phyloP scores from a whole-genome alignment of 2,113 vertebrate genomes.

The Corvus moneduloides region DNA sequence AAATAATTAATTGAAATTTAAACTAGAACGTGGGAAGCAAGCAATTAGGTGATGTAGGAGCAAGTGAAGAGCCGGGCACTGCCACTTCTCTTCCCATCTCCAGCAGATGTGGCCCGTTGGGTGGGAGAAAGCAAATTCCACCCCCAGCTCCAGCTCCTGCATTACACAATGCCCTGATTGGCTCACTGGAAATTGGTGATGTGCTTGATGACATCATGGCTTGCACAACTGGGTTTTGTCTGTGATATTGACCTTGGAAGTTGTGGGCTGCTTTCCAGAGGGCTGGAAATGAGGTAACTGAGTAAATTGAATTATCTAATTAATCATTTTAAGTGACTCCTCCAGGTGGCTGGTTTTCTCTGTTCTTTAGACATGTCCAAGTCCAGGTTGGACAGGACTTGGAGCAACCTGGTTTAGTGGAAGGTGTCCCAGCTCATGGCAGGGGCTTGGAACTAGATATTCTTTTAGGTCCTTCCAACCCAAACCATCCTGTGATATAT shows the following conservation, averaged over 20 bases:
- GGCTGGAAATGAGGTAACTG: neutral
- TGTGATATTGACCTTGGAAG: neutral
- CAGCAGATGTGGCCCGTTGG: accelerated
- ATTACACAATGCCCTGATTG: neutral
- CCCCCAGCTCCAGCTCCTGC: too few relatives aligned
- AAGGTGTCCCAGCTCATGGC: neutral
- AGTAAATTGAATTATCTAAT: neutral
- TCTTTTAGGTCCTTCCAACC: neutral
- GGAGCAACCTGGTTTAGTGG: neutral
- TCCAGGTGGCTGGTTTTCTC: neutral
- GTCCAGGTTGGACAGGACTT: neutral
- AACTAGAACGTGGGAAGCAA: neutral
- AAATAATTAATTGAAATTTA: neutral
- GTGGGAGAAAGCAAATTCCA: neutral
- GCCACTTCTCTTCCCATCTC: neutral
- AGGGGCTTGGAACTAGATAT: neutral
- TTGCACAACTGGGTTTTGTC: neutral
- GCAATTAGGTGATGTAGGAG: neutral
- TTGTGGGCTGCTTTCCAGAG: neutral
- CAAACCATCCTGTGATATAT: neutral
- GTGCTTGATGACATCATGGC: neutral
- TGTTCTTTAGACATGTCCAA: neutral
- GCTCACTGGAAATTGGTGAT: neutral
- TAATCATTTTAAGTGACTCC: neutral
- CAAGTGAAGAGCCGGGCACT: neutral